Percentiles rank a stretch among this genome's conserved stretches.
These are phyloP conservation scores for Halictus rubicundus DNA, from an alignment of 1,140 invertebrate genomes.

Conservation along the genomic window DNA sequence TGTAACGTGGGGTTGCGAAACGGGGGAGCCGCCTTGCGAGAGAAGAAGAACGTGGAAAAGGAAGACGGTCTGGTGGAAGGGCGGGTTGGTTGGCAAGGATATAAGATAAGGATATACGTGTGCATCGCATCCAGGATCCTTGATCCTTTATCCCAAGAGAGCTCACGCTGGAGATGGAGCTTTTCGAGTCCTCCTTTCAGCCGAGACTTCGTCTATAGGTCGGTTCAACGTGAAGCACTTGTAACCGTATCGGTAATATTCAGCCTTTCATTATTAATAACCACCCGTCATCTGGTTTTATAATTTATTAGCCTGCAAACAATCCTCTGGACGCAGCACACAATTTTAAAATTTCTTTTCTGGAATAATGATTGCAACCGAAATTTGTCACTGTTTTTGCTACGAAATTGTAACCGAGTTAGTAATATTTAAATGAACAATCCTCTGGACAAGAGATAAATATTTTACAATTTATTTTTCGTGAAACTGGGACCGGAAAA, in stretches of 20 bases:
- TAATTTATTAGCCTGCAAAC: too few relatives aligned
- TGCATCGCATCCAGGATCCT: constrained; percentile 75
- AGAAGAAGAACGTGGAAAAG: constrained; percentile 52
- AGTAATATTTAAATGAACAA: too few relatives aligned
- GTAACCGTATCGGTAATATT: background rate
- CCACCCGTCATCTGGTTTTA: too few relatives aligned
- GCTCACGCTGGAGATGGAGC: constrained; percentile 65
- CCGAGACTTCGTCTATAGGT: constrained; percentile 62
- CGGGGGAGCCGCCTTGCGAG: constrained; percentile 24
- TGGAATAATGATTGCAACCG: too few relatives aligned
- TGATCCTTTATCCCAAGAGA: constrained; percentile 78
- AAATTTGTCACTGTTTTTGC: too few relatives aligned
- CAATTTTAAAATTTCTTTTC: too few relatives aligned
- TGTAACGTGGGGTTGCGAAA: constrained; percentile 58
- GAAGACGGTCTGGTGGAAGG: constrained; percentile 17
- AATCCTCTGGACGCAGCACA: too few relatives aligned
- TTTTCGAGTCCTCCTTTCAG: constrained; percentile 73
- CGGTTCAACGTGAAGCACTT: constrained; percentile 34
- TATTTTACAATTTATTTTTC: too few relatives aligned
- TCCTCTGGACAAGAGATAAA: too few relatives aligned
- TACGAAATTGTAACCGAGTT: too few relatives aligned
- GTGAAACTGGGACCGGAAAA: too few relatives aligned
- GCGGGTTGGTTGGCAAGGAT: constrained; percentile 67
- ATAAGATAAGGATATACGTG: constrained; percentile 77
- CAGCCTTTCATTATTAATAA: background rate